A percentile compares a stretch with the other conserved stretches of the same genome.
Conservation (phyloP, 1,140 invertebrate genomes). For the Microvelia longipes region DNA sequence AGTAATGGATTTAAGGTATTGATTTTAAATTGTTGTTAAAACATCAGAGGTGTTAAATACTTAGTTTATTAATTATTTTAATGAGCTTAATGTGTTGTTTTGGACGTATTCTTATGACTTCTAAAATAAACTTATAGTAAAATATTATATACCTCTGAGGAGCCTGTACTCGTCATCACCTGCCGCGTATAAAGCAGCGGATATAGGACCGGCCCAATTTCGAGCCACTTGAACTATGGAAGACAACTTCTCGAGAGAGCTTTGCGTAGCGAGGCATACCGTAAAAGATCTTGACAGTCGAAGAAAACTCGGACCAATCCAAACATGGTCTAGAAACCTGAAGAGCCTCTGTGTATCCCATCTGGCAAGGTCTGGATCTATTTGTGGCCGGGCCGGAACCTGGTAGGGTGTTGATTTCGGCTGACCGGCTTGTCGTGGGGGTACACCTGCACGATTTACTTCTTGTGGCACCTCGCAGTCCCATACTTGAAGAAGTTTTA, state of each 20-base stretch:
- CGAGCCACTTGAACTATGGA: constrained; percentile 56
- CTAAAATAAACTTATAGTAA: no score
- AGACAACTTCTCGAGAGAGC: constrained; percentile 59
- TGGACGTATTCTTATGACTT: no score
- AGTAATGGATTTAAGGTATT: no score
- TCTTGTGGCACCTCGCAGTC: constrained; percentile 6
- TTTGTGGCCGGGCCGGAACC: constrained; percentile 16
- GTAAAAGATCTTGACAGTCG: constrained; percentile 38
- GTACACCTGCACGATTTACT: constrained; percentile 12
- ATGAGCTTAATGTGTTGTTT: no score
- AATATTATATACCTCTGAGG: not conserved
- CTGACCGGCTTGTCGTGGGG: not conserved
- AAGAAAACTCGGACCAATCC: constrained; percentile 43
- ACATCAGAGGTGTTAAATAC: no score
- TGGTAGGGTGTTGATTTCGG: constrained; percentile 19
- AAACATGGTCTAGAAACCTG: constrained; percentile 53
- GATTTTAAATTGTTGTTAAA: no score
- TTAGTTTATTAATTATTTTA: no score
- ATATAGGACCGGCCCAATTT: constrained; percentile 74
- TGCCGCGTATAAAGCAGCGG: constrained; percentile 64
- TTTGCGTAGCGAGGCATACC: constrained; percentile 69
- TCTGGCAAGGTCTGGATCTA: constrained; percentile 32
- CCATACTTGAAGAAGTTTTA: constrained; percentile 42
- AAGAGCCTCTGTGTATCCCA: constrained; percentile 31
- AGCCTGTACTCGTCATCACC: constrained; percentile 44